Evolutionary conservation across 2,888 invertebrate genomes (phyloP), one percentile per base, ranked within the genome.

Genomic region (Rhamnusium bicolor): DNA sequence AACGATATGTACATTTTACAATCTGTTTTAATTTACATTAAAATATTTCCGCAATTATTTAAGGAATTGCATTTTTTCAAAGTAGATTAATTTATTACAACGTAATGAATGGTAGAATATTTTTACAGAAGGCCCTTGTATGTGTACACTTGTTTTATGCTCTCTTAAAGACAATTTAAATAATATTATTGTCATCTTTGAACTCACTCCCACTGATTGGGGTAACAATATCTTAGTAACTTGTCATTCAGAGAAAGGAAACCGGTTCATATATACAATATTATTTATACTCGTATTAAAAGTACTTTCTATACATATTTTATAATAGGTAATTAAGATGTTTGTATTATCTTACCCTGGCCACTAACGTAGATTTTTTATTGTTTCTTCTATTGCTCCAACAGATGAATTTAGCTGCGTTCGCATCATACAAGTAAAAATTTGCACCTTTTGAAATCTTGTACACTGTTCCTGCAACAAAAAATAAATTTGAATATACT

Each of bases 381-480:
- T 60, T 53, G 24, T 14, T 49, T 67, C 60, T 68, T 69, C 76
- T 76, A 58, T 79, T 82, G 69, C 82, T 84, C 82, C 84, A 83
- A 78, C 86, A 86, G 40, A 86, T 84, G 74, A 85, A 86, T 75
- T 80, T 83, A 61, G 78, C 81, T 19, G 81, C 82, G 67, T 74
- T 70, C 29, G 82, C 80, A 72, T 86, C 84, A 74, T 82, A 86
- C 46, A 85, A 73, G 66, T 83, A 81, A 74, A 85, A 83, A 66
- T 66, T 72, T 56, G 29, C 66, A 58, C 72, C 78, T 16, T 73
- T 75, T 65, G 81, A 76, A 76, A 78, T 79, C 65, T 75, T 76
- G 58, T 78, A 79, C 19, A 79, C 14, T 16, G 72, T 66, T 18
- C 70, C 78, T 78, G 78, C 7, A 78, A 78, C 53, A 73, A 72